These are phyloP conservation scores for Gymnarchus niloticus DNA, from an alignment of 2,113 vertebrate genomes.

Conservation along the genomic window DNA sequence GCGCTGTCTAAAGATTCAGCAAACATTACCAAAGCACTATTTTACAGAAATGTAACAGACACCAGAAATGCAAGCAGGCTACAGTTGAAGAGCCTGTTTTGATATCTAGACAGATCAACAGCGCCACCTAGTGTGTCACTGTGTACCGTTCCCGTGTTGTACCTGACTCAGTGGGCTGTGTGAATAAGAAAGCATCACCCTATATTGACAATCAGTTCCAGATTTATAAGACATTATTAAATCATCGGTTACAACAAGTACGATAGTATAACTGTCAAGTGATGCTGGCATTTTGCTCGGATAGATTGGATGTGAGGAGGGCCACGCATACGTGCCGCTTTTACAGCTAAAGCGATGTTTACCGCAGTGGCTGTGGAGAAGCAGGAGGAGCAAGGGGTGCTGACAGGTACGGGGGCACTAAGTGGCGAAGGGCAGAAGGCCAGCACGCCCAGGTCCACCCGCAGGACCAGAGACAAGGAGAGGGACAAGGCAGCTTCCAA, in stretches of 20 bases:
- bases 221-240: not conserved
- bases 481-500: conserved; percentile 42
- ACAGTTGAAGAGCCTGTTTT: not conserved
- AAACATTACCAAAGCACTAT: too few species aligned
- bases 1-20: not conserved
- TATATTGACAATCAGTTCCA: not conserved
- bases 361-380: conserved; percentile 53
- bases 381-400: conserved; percentile 46
- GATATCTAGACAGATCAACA: conserved; percentile 50
- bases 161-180: not conserved
- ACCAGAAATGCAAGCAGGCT: not conserved
- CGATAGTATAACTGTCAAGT: not conserved
- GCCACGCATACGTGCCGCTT: not conserved
- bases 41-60: not conserved
- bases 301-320: not conserved
- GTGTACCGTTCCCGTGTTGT: not conserved
- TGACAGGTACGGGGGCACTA: conserved; percentile 27
- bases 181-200: not conserved
- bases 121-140: conserved; percentile 58
- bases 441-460: conserved; percentile 47
- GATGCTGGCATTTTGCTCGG: not conserved
- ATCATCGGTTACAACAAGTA: not conserved
- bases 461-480: conserved; percentile 65
- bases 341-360: not conserved
- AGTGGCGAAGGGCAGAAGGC: conserved; percentile 57